A percentile compares a stretch with the other conserved stretches of the same genome.
Evolutionary conservation across 1,140 invertebrate genomes (phyloP).

Genomic region (Augochlora pura): DNA sequence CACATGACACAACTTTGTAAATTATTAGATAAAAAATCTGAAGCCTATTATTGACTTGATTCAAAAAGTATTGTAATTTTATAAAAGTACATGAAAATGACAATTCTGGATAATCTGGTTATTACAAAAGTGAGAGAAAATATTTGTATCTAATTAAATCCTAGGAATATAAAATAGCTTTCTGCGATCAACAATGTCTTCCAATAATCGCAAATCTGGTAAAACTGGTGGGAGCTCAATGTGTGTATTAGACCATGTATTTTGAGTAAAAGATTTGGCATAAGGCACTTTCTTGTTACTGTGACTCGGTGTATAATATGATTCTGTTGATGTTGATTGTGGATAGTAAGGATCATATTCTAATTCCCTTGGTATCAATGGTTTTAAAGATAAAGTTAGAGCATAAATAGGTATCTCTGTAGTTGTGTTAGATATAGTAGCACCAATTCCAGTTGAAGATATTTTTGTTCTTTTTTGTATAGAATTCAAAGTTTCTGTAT

Average conservation of each 20-base stretch:
- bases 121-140: no score
- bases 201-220: conserved; percentile 69
- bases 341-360: conserved; percentile 74
- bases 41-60: no score
- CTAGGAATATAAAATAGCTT: conserved; percentile 72
- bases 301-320: conserved; percentile 62
- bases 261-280: background rate
- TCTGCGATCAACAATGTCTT: conserved; percentile 72
- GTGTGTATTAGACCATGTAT: conserved; percentile 1
- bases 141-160: background rate
- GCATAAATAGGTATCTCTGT: conserved; percentile 66
- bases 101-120: no score
- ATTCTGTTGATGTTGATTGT: conserved; percentile 61
- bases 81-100: no score
- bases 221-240: conserved; percentile 66
- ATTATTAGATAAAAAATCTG: no score
- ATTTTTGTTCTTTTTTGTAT: conserved; percentile 58
- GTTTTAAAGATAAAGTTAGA: conserved; percentile 60
- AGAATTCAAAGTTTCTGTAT: conserved; percentile 65
- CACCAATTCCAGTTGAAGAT: background rate
- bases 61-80: no score
- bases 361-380: conserved; percentile 56
- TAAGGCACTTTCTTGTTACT: background rate
- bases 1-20: no score
- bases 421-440: conserved; percentile 12